Percentiles rank a stretch among this genome's conserved stretches.
These are phyloP conservation scores for Okamejei kenojei DNA, from an alignment of 2,797 vertebrate genomes.

Conservation along the genomic window DNA sequence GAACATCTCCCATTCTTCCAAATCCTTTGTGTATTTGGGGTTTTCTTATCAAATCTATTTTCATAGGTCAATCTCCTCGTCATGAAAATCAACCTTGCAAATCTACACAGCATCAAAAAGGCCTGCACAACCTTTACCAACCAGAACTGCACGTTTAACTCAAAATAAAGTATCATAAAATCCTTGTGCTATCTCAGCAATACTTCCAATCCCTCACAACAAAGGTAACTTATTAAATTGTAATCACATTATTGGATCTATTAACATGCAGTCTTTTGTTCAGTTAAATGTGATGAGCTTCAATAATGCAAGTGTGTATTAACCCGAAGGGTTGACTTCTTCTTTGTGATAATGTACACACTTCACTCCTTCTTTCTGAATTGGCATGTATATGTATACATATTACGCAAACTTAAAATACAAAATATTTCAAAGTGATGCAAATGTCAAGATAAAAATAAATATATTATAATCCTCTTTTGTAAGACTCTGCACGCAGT, in stretches of 20 bases:
- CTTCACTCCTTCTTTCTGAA: not conserved
- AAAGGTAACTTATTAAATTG: not conserved
- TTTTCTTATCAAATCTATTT: no score
- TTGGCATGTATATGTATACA: not conserved
- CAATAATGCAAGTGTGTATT: not conserved
- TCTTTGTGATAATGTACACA: no score
- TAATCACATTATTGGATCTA: not conserved
- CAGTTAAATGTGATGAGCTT: not conserved
- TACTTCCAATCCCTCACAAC: no score
- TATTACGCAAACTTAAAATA: not conserved
- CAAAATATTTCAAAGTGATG: conserved; percentile 6
- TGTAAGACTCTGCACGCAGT: not conserved
- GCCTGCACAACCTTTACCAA: no score
- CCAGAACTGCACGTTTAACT: no score
- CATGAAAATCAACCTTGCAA: no score
- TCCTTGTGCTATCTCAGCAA: no score
- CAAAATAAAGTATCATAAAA: no score
- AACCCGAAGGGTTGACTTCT: not conserved
- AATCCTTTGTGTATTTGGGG: not conserved
- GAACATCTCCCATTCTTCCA: not conserved
- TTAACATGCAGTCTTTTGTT: not conserved
- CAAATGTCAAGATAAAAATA: conserved; percentile 10
- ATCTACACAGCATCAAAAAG: no score
- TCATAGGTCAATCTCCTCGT: no score
- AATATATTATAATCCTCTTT: not conserved